phyloP scores from a whole-genome alignment of 2,113 vertebrate species.

The Pseudorasbora parva region DNA sequence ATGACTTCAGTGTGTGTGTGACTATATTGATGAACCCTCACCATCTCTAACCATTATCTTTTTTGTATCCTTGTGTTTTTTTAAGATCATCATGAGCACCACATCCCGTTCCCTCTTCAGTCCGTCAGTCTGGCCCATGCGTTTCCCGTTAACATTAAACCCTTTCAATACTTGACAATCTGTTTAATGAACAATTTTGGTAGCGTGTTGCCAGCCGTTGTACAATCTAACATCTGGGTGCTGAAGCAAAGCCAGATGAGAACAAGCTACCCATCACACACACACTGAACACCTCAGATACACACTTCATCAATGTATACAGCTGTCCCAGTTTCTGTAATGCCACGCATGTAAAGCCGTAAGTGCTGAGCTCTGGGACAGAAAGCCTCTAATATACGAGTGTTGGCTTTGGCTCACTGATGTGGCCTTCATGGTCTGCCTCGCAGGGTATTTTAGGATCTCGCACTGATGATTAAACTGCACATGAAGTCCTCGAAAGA shows the following conservation, averaged over 20 bases:
- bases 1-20: constrained; percentile 73
- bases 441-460: not conserved
- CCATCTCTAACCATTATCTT: not conserved
- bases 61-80: not conserved
- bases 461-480: not conserved
- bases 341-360: not conserved
- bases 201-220: not conserved
- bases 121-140: not conserved
- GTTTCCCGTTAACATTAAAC: not conserved
- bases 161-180: not conserved
- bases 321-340: not conserved
- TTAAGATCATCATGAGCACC: not conserved
- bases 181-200: not conserved
- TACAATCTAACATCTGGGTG: not conserved
- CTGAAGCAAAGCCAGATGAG: not conserved
- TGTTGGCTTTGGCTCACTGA: constrained; percentile 14
- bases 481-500: not conserved
- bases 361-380: not conserved
- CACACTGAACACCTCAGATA: not conserved
- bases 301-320: not conserved
- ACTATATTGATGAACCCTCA: not conserved
- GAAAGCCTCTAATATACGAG: not conserved
- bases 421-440: constrained; percentile 9
- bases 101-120: not conserved
- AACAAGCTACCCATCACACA: not conserved